These are phyloP conservation scores for Nomada goodeniana DNA, from an alignment of 2,888 invertebrate genomes.

Conservation along the genomic window DNA sequence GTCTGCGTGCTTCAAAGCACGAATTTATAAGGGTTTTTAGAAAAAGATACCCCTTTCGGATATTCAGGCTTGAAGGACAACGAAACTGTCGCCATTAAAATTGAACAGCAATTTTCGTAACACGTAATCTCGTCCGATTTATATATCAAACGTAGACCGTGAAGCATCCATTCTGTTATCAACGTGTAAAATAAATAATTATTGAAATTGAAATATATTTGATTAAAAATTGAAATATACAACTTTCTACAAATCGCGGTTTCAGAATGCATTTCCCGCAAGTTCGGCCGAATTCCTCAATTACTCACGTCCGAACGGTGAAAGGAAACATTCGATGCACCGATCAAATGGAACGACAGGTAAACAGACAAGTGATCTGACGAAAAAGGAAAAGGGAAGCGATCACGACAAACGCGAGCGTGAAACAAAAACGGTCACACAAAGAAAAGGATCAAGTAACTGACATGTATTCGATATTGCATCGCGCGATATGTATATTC, in stretches of 20 bases:
- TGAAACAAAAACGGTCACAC: constrained; percentile 22
- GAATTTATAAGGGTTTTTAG: constrained; percentile 1
- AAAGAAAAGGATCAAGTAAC: constrained; percentile 31
- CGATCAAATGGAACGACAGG: constrained; percentile 21
- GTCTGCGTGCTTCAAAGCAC: no score
- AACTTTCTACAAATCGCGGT: background rate
- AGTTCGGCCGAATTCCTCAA: background rate
- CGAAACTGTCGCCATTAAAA: background rate
- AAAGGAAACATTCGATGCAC: constrained; percentile 15
- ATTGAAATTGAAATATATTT: no score
- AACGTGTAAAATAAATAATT: background rate
- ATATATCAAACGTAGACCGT: background rate
- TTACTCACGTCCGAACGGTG: constrained; percentile 3
- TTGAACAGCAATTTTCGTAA: constrained; percentile 2
- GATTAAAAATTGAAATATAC: no score
- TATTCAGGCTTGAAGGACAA: background rate
- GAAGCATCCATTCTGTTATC: no score
- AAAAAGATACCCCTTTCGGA: background rate
- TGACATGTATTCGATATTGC: constrained; percentile 26
- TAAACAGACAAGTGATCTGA: background rate
- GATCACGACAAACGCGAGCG: constrained; percentile 5
- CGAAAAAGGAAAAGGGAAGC: constrained; percentile 5
- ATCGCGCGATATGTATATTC: constrained; percentile 5
- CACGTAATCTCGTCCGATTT: background rate
- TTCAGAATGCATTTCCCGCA: background rate